phyloP scores from a whole-genome alignment of 2,113 vertebrate species.

The Chaenogobius annularis region DNA sequence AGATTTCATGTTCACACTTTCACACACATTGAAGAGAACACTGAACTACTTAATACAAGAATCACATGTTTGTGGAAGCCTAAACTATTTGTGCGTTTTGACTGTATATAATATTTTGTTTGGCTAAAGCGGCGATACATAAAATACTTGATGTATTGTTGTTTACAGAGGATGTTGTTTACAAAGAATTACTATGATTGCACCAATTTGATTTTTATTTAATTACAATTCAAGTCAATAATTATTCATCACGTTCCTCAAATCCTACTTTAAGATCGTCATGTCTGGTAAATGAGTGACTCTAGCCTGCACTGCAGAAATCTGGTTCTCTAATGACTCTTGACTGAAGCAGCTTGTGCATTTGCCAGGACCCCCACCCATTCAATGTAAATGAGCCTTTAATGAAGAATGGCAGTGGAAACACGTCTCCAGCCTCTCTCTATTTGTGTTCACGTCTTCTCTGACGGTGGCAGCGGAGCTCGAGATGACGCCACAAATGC shows the following conservation, averaged over 20 bases:
- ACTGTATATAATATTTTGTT: no score
- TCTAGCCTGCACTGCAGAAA: background rate
- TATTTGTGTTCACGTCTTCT: background rate
- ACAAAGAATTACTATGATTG: no score
- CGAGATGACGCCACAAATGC: constrained; percentile 32
- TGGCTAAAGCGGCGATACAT: no score
- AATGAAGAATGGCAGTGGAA: constrained; percentile 6
- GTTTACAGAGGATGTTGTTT: no score
- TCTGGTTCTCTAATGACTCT: background rate
- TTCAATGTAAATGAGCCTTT: background rate
- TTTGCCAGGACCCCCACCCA: background rate
- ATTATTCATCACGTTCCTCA: background rate
- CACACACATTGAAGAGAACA: no score
- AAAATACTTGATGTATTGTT: no score
- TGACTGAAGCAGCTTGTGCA: background rate
- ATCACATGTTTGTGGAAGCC: no score
- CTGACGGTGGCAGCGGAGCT: constrained; percentile 9
- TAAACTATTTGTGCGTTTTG: no score
- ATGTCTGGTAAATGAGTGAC: background rate
- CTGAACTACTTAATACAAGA: no score
- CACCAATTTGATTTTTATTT: no score
- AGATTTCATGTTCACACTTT: no score
- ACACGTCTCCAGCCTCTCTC: background rate
- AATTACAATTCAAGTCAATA: background rate
- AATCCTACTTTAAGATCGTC: background rate